Percentiles rank a stretch among this genome's conserved stretches.
Evolutionary conservation across 2,888 invertebrate species (phyloP).

Genomic region (Calameuta idolon): DNA sequence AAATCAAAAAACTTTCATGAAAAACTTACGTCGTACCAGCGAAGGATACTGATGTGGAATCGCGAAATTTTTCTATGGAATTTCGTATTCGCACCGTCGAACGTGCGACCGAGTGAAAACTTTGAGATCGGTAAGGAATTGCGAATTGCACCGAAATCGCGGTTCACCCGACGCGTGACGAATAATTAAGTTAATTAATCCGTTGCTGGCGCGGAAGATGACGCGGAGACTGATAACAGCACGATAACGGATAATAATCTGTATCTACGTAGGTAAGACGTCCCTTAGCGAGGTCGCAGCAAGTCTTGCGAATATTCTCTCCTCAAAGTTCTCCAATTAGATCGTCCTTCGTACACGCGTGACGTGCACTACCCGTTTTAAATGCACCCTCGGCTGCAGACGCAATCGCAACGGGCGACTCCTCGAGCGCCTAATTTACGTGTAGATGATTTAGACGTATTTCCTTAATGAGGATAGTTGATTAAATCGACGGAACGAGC

Average conservation of each 20-base stretch:
- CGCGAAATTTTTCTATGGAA: neutral
- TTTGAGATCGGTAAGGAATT: neutral
- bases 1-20: neutral
- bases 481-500: neutral
- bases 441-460: neutral
- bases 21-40: too few relatives aligned
- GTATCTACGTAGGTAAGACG: neutral
- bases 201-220: conserved; percentile 30
- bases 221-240: conserved; percentile 14
- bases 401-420: neutral
- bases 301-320: neutral
- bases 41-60: neutral
- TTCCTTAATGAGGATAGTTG: neutral
- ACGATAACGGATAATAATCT: conserved; percentile 42
- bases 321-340: neutral
- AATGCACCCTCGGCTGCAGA: neutral
- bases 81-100: neutral
- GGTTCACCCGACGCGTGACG: conserved; percentile 42
- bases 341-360: neutral
- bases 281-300: neutral
- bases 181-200: conserved; percentile 59
- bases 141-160: neutral
- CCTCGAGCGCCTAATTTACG: neutral
- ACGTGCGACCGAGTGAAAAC: neutral
- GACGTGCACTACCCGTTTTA: neutral